Evolutionary conservation across 1,140 invertebrate genomes (phyloP).

Genomic region (Monochamus saltuarius): DNA sequence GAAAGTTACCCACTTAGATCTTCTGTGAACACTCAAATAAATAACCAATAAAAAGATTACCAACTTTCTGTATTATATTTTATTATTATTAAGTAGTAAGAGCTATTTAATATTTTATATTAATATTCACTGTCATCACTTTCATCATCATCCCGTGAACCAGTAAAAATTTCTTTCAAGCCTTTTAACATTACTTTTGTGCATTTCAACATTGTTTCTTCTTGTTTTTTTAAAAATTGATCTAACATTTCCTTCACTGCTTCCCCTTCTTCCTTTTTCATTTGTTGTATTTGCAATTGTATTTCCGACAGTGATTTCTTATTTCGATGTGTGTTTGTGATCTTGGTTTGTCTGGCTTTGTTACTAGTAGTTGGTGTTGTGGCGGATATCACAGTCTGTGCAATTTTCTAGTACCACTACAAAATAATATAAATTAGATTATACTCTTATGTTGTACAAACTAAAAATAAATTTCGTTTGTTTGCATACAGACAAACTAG

Average conservation of each 20-base stretch:
- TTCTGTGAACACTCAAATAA: not conserved
- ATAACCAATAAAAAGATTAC: not conserved
- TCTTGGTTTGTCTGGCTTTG: too few species aligned
- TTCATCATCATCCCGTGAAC: not conserved
- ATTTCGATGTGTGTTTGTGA: too few species aligned
- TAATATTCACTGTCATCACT: not conserved
- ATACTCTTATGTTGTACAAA: too few species aligned
- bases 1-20: slow-evolving; percentile 3
- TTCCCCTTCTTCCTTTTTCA: slow-evolving; percentile 1
- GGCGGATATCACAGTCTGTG: too few species aligned
- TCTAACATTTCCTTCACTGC: not conserved
- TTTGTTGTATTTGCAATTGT: too few species aligned
- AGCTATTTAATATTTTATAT: slow-evolving; percentile 3
- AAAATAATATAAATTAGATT: too few species aligned
- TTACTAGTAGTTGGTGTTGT: too few species aligned
- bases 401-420: too few species aligned
- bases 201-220: slow-evolving; percentile 1
- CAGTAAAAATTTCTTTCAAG: not conserved
- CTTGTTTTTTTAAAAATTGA: slow-evolving; percentile 9
- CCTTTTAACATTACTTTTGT: not conserved
- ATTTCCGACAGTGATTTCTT: too few species aligned
- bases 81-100: slow-evolving; percentile 3
- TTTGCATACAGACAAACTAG: too few species aligned
- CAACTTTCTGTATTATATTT: not conserved
- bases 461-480: too few species aligned